Percentiles rank a stretch among this genome's conserved stretches.
Conservation (phyloP, 2,888 invertebrate species). For the Trilocha varians region DNA sequence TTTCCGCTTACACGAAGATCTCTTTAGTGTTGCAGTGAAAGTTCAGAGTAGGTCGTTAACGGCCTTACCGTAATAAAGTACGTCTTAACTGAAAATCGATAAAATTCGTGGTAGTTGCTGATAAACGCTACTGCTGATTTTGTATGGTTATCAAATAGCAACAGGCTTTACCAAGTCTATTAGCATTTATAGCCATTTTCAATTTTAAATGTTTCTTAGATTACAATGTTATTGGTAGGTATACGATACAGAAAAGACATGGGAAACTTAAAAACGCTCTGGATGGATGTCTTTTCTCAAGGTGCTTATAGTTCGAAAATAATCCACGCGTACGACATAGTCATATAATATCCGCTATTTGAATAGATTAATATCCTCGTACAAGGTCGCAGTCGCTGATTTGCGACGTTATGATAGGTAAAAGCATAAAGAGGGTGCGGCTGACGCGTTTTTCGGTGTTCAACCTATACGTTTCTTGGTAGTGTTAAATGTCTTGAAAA, state of each 20-base stretch:
- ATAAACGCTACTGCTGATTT: background rate
- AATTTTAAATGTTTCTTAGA: too few species aligned
- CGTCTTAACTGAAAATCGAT: background rate
- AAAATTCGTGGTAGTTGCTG: background rate
- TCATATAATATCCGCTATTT: background rate
- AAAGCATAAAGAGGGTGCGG: slow-evolving; percentile 31
- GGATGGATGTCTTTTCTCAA: too few species aligned
- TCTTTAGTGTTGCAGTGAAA: background rate
- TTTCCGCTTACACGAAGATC: background rate
- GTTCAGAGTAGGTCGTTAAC: background rate
- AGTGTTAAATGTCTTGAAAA: slow-evolving; percentile 8
- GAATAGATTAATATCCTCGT: slow-evolving; percentile 7
- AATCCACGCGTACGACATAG: background rate
- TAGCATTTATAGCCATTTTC: too few species aligned
- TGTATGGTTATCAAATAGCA: too few species aligned
- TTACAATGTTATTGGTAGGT: too few species aligned
- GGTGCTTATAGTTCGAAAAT: too few species aligned
- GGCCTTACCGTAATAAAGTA: background rate
- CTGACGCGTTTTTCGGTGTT: slow-evolving; percentile 35
- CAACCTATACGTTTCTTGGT: too few species aligned
- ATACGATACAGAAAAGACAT: too few species aligned
- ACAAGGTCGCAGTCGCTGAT: slow-evolving; percentile 34
- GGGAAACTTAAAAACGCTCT: too few species aligned
- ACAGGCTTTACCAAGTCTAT: too few species aligned
- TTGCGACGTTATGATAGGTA: slow-evolving; percentile 28